Base-by-base conservation (phyloP, 2,888 invertebrate genomes). In the Rotaria magnacalcarata region DNA sequence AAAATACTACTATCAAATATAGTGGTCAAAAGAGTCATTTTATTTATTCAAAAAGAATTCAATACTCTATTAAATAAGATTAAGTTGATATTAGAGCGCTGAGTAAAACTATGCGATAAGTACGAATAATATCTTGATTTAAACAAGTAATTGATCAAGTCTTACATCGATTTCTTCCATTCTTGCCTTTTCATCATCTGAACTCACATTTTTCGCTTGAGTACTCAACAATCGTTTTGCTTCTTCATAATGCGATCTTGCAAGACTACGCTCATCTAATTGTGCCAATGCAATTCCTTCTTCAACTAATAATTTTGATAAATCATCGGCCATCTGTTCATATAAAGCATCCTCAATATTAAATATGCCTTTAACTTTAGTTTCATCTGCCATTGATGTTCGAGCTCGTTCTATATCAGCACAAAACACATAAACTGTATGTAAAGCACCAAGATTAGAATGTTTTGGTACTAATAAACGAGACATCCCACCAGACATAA, bases 401-500 rank as follows among this genome's bases (percentile, higher is more conserved):
- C 16, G 34, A 19, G 67, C 67, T 41, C 67, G 67, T 16, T 67
- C 34, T 16, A 27, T 16, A 67, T 67, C 67, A 34, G 19, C 67
- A 34, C 67, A 67, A 67, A 67, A 67, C 7, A 67, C 34, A 19
- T 67, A 41, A 34, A 67, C 16, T 14, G 1, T 67, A 27, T 41
- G 34, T 34, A 67, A 41, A 41, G 14, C 16, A 67, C 6, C 34
- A 27, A 14, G 34, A 19, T 67, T 11, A 1, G 67, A 67, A 4
- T 34, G 5, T 67, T 19, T 34, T 19, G 67, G 67, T 34, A 67
- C 67, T 67, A 67, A 41, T 67, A 27, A 27, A 67, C 67, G 67
- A 67, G 67, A 67, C 34, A 67, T 67, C 16, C 67, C 67, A 67
- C 67, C 67, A 19, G 67, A 67, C 67, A 67, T 67, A 16, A 67